Conservation (phyloP, 2,797 vertebrate genomes). For the Syncerus caffer region DNA sequence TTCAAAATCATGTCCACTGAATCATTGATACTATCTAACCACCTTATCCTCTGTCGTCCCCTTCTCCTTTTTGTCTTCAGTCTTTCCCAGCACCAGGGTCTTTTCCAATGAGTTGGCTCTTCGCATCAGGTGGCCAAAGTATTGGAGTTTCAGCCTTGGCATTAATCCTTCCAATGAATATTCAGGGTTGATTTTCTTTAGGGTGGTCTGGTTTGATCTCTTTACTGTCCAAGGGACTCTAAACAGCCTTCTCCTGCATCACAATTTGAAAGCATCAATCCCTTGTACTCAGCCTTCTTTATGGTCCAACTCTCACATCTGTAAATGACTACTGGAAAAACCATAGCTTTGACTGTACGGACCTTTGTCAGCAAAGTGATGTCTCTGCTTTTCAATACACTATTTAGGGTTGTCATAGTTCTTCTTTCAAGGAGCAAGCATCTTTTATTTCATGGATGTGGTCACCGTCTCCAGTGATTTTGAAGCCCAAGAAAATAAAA, state of each 20-base stretch:
- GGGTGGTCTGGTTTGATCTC: neutral
- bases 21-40: fast-evolving
- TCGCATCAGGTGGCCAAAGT: neutral
- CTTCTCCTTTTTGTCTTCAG: neutral
- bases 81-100: neutral
- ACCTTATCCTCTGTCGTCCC: neutral
- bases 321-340: neutral
- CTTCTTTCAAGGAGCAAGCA: neutral
- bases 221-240: neutral
- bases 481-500: neutral
- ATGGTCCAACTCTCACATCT: neutral
- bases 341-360: neutral
- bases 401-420: neutral
- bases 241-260: neutral
- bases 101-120: neutral
- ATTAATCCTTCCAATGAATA: neutral
- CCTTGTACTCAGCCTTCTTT: neutral
- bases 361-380: neutral
- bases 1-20: neutral
- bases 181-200: neutral
- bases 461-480: neutral
- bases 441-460: neutral
- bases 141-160: neutral
- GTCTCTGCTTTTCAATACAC: neutral
- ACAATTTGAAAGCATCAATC: neutral